A percentile compares a stretch with the other conserved stretches of the same genome.
phyloP scores from a whole-genome alignment of 2,888 invertebrate species.

The Acronicta leporina region DNA sequence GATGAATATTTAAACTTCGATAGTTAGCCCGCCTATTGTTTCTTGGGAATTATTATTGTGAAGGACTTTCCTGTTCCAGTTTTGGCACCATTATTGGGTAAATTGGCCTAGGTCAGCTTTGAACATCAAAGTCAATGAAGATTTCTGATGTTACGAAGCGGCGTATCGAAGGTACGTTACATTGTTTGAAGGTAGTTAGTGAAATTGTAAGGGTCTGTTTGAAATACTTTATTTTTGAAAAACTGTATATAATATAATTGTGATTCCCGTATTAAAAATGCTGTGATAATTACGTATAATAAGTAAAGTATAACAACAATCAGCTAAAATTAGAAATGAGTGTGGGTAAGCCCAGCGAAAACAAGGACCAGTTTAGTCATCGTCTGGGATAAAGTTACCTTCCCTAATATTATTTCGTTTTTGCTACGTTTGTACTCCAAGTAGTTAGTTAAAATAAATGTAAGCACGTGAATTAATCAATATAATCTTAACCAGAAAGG shows the following conservation, averaged over 20 bases:
- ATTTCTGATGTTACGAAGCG: conserved; percentile 27
- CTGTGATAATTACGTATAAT: too few relatives aligned
- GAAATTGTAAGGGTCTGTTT: too few relatives aligned
- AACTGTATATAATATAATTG: too few relatives aligned
- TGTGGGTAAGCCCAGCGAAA: too few relatives aligned
- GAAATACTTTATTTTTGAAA: too few relatives aligned
- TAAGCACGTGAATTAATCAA: too few relatives aligned
- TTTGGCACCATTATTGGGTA: conserved; percentile 33
- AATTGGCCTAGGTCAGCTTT: conserved; percentile 48
- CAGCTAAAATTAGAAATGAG: too few relatives aligned
- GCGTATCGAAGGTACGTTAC: conserved; percentile 30
- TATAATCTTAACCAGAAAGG: too few relatives aligned
- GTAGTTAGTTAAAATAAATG: neutral
- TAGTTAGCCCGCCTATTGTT: conserved; percentile 52
- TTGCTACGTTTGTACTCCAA: too few relatives aligned
- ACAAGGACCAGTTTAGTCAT: neutral
- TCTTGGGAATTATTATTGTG: conserved; percentile 51
- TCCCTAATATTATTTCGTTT: too few relatives aligned
- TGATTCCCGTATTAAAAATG: too few relatives aligned
- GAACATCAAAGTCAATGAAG: conserved; percentile 21
- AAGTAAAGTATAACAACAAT: too few relatives aligned
- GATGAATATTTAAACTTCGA: conserved; percentile 62
- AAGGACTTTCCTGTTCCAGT: conserved; percentile 35
- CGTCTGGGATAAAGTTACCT: conserved; percentile 1
- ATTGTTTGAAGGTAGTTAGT: conserved; percentile 8